Evolutionary conservation across 2,113 vertebrate species (phyloP), one percentile per base, ranked within the genome.

Genomic region (Dromiciops gliroides): DNA sequence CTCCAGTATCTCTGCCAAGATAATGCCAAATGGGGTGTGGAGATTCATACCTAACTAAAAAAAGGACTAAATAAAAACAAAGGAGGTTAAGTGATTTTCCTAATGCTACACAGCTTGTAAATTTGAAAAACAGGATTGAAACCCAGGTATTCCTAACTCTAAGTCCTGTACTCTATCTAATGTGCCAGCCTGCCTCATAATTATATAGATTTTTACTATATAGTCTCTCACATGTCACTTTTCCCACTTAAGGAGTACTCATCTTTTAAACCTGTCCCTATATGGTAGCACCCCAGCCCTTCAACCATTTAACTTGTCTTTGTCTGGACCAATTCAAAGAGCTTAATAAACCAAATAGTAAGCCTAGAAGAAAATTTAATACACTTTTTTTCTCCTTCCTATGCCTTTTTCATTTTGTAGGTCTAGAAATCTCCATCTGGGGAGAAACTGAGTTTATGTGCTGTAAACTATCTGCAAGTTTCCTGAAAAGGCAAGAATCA

Each of bases 201-300:
- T 48, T 49, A 51, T 50, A 94, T 44, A 94, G 8, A 92, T 95
- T 53, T 28, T 5, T 83, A n/a, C 26, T 10, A 94, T 92, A 56
- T 12, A 2, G 31, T 22, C 31, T 92, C 37, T 53, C 89, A 28
- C 3, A 92, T 48, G 48, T 50, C n/a, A 67, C 8, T 10, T 89
- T 89, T 94, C 16, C 83, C 22, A 60, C 8, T 52, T 75, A 89
- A 90, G 67, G 94, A 0, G 92, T 93, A 92, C 56, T 83, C 31
- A 9, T 48, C 89, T 90, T 92, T 95, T 90, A 89, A 90, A 97
- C 60, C 31, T 91, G 44, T 51, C 50, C 75, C 22, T 92, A 89
- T 10, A 49, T 48, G 19, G 0, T 22, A 22, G 37, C 47, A 48
- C 0, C 37, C 28, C 24, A 51, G 25, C 49, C 56, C 44, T 51